Percentiles rank a stretch among this genome's conserved stretches.
These are phyloP conservation scores for Epinephelus fuscoguttatus DNA, from an alignment of 2,113 vertebrate genomes.

Conservation along the genomic window DNA sequence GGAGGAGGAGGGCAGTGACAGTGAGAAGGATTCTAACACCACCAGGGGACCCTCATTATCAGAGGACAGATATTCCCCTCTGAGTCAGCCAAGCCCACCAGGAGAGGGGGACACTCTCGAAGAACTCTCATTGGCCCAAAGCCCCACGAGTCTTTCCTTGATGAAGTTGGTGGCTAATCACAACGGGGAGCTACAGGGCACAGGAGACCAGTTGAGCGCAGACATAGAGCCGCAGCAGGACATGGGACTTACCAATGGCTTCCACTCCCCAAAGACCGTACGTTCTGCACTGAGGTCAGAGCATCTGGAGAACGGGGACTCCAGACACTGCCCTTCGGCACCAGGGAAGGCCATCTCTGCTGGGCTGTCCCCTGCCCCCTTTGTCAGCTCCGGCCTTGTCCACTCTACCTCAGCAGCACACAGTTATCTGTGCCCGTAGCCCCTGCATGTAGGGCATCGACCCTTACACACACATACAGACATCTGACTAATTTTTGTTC, in stretches of 20 bases:
- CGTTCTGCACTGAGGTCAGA: conserved; percentile 59
- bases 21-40: conserved; percentile 41
- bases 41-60: conserved; percentile 68
- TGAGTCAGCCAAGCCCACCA: conserved; percentile 41
- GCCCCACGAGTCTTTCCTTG: conserved; percentile 49
- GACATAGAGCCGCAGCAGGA: conserved; percentile 52
- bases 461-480: conserved; percentile 41
- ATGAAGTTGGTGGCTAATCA: conserved; percentile 69
- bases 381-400: conserved; percentile 83
- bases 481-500: conserved; percentile 48
- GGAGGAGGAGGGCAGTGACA: conserved; percentile 31
- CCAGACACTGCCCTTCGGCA: conserved; percentile 70
- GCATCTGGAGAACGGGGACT: conserved; percentile 80
- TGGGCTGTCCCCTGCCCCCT: conserved; percentile 68
- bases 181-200: conserved; percentile 65
- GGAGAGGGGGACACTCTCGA: conserved; percentile 48
- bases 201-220: conserved; percentile 39
- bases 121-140: conserved; percentile 51
- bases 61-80: conserved; percentile 59
- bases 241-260: conserved; percentile 86
- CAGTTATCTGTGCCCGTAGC: conserved; percentile 83
- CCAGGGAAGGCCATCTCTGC: conserved; percentile 76
- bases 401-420: conserved; percentile 88
- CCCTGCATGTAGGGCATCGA: conserved; percentile 39
- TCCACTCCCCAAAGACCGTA: conserved; percentile 81